A percentile compares a stretch with the other conserved stretches of the same genome.
Evolutionary conservation across 2,888 invertebrate species (phyloP).

Genomic region (Erannis defoliaria): DNA sequence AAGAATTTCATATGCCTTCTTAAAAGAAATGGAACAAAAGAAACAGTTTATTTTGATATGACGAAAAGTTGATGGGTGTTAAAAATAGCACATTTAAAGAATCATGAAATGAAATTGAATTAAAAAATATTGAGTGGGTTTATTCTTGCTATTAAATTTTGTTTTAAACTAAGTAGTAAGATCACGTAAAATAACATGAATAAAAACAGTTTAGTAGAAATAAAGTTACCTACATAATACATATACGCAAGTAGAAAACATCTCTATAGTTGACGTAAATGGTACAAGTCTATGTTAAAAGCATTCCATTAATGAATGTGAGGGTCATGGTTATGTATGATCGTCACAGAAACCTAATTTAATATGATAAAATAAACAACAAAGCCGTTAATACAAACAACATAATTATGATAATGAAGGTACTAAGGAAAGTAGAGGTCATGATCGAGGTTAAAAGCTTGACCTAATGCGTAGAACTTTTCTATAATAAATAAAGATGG

Average conservation of each 20-base stretch:
- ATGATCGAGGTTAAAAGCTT: slow-evolving; percentile 29
- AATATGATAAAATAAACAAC: slow-evolving; percentile 25
- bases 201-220: background rate
- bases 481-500: slow-evolving; percentile 11
- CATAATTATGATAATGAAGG: slow-evolving; percentile 31
- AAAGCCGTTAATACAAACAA: slow-evolving; percentile 32
- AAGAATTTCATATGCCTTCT: too few relatives aligned
- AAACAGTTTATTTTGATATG: too few relatives aligned
- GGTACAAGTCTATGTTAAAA: background rate
- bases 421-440: slow-evolving; percentile 31
- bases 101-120: too few relatives aligned
- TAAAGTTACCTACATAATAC: too few relatives aligned
- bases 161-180: too few relatives aligned
- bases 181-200: too few relatives aligned
- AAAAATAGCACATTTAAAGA: too few relatives aligned
- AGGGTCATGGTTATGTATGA: slow-evolving; percentile 27
- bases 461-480: slow-evolving; percentile 22
- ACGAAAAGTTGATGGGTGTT: too few relatives aligned
- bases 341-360: slow-evolving; percentile 24
- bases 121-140: too few relatives aligned
- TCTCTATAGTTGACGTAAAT: background rate
- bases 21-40: too few relatives aligned
- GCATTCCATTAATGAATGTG: slow-evolving; percentile 9
- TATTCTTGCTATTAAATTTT: too few relatives aligned
- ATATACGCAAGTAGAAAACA: background rate